Percentiles rank a stretch among this genome's conserved stretches.
These are phyloP conservation scores for Centropus unirufus DNA, from an alignment of 2,113 vertebrate species.

Conservation along the genomic window DNA sequence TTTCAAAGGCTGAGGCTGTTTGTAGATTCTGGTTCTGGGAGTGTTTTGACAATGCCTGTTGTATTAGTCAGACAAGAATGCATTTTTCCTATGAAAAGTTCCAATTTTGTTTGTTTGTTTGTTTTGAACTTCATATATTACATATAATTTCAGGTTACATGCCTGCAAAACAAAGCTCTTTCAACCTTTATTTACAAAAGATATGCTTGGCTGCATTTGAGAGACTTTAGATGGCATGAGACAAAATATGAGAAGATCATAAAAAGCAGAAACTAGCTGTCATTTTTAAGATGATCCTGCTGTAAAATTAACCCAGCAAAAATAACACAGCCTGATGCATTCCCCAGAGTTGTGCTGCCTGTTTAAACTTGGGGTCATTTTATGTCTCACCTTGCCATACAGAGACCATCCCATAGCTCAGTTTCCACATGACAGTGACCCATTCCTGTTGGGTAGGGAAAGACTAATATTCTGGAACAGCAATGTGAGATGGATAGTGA, in stretches of 20 bases:
- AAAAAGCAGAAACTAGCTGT: not conserved
- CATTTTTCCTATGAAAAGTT: not conserved
- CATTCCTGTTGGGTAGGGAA: not conserved
- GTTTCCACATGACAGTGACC: not conserved
- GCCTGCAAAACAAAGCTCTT: not conserved
- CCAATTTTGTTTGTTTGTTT: not conserved
- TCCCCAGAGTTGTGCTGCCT: not conserved
- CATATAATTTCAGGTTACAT: not conserved
- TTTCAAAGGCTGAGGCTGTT: not conserved
- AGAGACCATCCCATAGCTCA: not conserved
- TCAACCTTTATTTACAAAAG: constrained; percentile 17
- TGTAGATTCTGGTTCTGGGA: not conserved
- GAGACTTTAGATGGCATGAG: not conserved
- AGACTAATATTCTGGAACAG: not conserved
- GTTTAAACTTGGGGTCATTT: not conserved
- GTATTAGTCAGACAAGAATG: not conserved
- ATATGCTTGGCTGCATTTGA: not conserved
- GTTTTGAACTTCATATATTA: not conserved
- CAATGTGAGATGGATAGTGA: not conserved
- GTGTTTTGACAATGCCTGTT: not conserved
- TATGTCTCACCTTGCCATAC: not conserved
- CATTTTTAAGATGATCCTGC: not conserved
- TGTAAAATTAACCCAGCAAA: not conserved
- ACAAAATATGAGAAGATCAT: not conserved
- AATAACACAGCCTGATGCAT: not conserved